A percentile compares a stretch with the other conserved stretches of the same genome.
Conservation (phyloP, 2,113 vertebrate genomes). For the Ahaetulla prasina region DNA sequence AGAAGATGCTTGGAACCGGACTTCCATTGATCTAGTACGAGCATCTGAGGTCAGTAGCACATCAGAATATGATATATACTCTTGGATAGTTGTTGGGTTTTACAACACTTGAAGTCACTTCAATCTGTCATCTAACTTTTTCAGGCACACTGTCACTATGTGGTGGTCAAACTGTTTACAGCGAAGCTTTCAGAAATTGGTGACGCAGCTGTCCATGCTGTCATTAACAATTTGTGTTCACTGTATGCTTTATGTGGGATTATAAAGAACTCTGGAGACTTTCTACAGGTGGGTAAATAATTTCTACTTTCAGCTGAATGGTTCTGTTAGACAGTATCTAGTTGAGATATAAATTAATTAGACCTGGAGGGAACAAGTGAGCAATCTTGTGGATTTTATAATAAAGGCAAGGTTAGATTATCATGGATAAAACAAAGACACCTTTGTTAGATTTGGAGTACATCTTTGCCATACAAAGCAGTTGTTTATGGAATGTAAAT, state of each 20-base stretch:
- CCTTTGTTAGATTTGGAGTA: background rate
- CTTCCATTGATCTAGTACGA: constrained; percentile 87
- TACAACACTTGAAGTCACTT: background rate
- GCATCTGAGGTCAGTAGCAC: constrained; percentile 82
- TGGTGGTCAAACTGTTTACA: constrained; percentile 87
- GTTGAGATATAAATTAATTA: background rate
- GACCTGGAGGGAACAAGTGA: background rate
- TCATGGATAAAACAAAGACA: background rate
- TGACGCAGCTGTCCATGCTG: constrained; percentile 72
- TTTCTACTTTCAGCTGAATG: background rate
- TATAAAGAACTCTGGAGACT: constrained; percentile 83
- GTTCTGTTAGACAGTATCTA: background rate
- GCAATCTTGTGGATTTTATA: background rate
- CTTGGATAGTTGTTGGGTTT: background rate
- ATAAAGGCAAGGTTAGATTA: background rate
- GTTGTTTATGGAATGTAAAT: background rate
- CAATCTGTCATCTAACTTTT: background rate
- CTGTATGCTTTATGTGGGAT: constrained; percentile 87
- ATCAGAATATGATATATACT: fast-evolving
- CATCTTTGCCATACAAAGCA: background rate
- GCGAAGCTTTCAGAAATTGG: constrained; percentile 78
- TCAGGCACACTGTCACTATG: constrained; percentile 95
- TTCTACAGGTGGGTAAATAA: constrained; percentile 79
- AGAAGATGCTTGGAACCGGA: constrained; percentile 93
- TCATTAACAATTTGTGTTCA: constrained; percentile 80